phyloP scores from a whole-genome alignment of 2,113 vertebrate species.

The Triplophysa siluroides region DNA sequence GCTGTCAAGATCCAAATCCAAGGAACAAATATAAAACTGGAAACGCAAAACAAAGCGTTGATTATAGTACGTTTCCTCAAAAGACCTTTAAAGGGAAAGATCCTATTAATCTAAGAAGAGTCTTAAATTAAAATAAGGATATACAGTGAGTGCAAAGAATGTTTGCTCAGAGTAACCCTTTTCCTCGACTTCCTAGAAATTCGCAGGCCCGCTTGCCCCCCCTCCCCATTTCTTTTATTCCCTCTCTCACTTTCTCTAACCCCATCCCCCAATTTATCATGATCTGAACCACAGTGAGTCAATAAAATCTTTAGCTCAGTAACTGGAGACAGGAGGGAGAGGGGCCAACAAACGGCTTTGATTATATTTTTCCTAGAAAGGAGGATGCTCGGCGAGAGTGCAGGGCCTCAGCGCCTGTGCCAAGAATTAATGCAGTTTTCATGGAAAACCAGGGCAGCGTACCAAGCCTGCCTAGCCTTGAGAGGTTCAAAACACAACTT shows the following conservation, averaged over 20 bases:
- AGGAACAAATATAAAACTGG: slow-evolving; percentile 12
- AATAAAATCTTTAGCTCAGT: slow-evolving; percentile 40
- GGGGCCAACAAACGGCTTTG: slow-evolving; percentile 69
- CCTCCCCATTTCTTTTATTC: slow-evolving; percentile 20
- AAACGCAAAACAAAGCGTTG: background rate
- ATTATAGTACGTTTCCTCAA: background rate
- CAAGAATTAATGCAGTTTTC: slow-evolving; percentile 67
- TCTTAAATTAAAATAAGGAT: background rate
- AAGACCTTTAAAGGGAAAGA: background rate
- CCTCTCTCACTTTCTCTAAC: slow-evolving; percentile 6
- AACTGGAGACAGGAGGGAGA: slow-evolving; percentile 39
- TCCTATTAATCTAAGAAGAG: background rate
- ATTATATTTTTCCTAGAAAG: slow-evolving; percentile 80
- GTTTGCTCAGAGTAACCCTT: slow-evolving; percentile 21
- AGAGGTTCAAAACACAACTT: slow-evolving; percentile 44
- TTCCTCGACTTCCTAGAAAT: slow-evolving; percentile 44
- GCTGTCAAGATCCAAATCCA: slow-evolving; percentile 27
- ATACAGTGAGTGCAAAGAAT: slow-evolving; percentile 27
- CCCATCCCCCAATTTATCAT: slow-evolving; percentile 35
- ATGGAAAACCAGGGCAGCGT: slow-evolving; percentile 44
- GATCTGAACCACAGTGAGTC: slow-evolving; percentile 44
- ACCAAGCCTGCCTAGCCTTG: slow-evolving; percentile 35
- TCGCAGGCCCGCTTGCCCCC: background rate
- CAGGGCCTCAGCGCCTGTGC: slow-evolving; percentile 67
- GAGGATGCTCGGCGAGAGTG: slow-evolving; percentile 71